Percentiles rank a stretch among this genome's conserved stretches.
phyloP scores from a whole-genome alignment of 2,888 invertebrate species.

The Drosophila phalerata region DNA sequence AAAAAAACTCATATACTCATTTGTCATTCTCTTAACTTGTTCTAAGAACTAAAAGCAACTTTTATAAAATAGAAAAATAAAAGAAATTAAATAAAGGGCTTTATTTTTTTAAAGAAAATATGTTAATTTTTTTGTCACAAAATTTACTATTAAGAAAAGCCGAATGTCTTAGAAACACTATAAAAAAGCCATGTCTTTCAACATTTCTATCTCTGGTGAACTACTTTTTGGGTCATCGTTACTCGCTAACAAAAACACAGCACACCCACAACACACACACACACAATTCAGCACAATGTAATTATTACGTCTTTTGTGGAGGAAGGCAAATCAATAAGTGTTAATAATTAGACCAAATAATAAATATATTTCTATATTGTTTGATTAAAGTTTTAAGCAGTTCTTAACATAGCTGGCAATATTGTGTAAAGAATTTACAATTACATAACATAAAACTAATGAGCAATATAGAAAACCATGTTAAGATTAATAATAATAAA shows the following conservation, averaged over 20 bases:
- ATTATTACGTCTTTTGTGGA: neutral
- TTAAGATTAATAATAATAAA: neutral
- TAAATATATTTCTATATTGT: neutral
- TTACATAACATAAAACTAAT: neutral
- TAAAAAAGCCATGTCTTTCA: too few relatives aligned
- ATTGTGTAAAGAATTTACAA: neutral
- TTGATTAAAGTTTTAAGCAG: constrained; percentile 14
- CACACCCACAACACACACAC: neutral
- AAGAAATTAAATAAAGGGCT: neutral
- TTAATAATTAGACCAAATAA: constrained; percentile 14
- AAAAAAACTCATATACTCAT: neutral
- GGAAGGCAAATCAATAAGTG: neutral
- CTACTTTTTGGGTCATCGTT: neutral
- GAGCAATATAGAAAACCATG: neutral
- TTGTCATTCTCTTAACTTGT: neutral
- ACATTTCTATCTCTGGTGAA: too few relatives aligned
- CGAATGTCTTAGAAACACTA: neutral
- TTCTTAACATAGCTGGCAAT: constrained; percentile 4
- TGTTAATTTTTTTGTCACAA: neutral
- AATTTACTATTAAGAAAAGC: neutral
- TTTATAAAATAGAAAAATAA: neutral
- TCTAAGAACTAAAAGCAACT: neutral
- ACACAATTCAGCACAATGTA: neutral
- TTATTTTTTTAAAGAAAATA: neutral
- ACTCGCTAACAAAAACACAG: neutral